phyloP scores from a whole-genome alignment of 2,113 vertebrate species.

The Corapipo altera region DNA sequence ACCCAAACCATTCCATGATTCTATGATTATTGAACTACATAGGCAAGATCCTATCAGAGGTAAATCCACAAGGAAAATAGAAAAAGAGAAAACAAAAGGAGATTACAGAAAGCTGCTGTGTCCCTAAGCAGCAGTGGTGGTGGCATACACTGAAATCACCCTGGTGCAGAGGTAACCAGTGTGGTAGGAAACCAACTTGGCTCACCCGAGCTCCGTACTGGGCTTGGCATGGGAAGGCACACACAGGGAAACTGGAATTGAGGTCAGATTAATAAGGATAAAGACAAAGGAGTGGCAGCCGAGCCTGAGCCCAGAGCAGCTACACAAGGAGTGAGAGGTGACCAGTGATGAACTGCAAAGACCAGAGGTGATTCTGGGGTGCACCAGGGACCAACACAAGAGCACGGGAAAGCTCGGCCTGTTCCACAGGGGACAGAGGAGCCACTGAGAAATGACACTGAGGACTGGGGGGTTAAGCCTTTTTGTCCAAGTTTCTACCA shows the following conservation, averaged over 20 bases:
- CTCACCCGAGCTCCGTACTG: neutral
- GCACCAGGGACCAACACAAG: fast-evolving
- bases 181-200: neutral
- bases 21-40: neutral
- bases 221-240: neutral
- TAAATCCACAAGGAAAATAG: neutral
- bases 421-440: neutral
- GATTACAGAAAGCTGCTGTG: neutral
- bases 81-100: too few relatives aligned
- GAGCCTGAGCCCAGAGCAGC: neutral
- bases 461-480: neutral
- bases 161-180: neutral
- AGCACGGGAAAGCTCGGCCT: neutral
- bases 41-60: neutral
- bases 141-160: neutral
- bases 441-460: neutral
- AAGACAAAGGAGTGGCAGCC: neutral
- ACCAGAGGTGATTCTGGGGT: neutral
- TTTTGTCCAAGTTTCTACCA: fast-evolving
- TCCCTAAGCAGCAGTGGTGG: neutral
- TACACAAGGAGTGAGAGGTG: neutral
- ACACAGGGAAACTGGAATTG: neutral
- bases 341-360: neutral
- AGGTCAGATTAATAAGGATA: neutral
- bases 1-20: neutral